phyloP scores from a whole-genome alignment of 2,113 vertebrate genomes.

The Diglossa brunneiventris region DNA sequence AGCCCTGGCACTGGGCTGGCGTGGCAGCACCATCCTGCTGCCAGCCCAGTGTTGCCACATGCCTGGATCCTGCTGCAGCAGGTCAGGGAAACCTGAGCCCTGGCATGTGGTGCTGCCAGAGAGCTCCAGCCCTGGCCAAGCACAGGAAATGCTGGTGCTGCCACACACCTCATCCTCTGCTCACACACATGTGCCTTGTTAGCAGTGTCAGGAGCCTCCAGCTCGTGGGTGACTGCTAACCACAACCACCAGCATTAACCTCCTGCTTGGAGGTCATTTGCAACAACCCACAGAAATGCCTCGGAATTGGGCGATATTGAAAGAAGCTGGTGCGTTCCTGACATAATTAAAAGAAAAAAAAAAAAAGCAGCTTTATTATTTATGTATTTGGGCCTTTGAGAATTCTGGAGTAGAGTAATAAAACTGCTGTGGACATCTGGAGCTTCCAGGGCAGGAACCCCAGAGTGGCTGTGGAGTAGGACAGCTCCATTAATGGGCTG shows the following conservation, averaged over 20 bases:
- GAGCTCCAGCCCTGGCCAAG: not conserved
- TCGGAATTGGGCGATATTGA: constrained; percentile 13
- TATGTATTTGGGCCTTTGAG: not conserved
- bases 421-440: constrained; percentile 10
- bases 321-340: not conserved
- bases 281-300: constrained; percentile 48
- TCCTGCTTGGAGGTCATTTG: constrained; percentile 58
- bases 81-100: not conserved
- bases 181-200: constrained; percentile 52
- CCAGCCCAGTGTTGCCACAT: not conserved
- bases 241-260: constrained; percentile 55
- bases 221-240: constrained; percentile 53
- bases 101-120: not conserved
- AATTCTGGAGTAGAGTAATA: not conserved
- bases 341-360: not conserved
- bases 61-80: not conserved
- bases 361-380: not conserved
- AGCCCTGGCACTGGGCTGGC: not conserved
- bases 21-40: not conserved
- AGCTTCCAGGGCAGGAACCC: constrained; percentile 16
- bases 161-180: not conserved
- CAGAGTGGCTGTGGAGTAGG: not conserved
- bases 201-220: constrained; percentile 58
- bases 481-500: not conserved
- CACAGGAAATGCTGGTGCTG: constrained; percentile 40